Conservation (phyloP, 1,140 invertebrate species). For the Himalopsyche phryganea region DNA sequence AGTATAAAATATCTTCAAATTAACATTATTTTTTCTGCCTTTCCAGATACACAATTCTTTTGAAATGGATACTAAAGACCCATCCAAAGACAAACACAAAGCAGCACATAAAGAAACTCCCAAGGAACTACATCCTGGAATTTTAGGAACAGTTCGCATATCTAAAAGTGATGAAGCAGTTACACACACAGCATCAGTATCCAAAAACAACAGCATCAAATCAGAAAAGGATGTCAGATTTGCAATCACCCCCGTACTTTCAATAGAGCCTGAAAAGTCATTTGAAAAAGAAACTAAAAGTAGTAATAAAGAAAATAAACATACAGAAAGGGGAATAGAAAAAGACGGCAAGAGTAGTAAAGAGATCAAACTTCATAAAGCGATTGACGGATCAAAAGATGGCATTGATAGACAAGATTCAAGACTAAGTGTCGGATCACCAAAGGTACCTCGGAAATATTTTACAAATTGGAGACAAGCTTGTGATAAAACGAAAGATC, state of each 20-base stretch:
- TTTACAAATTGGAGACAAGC: conserved; percentile 66
- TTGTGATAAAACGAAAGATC: conserved; percentile 66
- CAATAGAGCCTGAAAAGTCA: conserved; percentile 22
- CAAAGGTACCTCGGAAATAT: conserved; percentile 63
- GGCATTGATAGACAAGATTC: conserved; percentile 27
- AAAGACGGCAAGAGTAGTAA: not conserved
- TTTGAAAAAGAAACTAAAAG: conserved; percentile 17
- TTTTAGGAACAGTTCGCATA: conserved; percentile 17
- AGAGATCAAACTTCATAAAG: not conserved
- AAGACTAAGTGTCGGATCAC: conserved; percentile 40
- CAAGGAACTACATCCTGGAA: conserved; percentile 36
- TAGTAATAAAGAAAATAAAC: conserved; percentile 2
- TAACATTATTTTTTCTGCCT: no score
- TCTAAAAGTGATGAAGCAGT: conserved; percentile 32
- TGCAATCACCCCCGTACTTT: conserved; percentile 1
- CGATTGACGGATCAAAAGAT: conserved; percentile 10
- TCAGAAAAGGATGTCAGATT: conserved; percentile 39
- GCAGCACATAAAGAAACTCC: conserved; percentile 37
- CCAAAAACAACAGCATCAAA: conserved; percentile 37
- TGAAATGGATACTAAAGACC: conserved; percentile 23
- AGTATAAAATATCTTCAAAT: no score
- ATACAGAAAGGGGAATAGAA: conserved; percentile 6
- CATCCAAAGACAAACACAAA: conserved; percentile 19
- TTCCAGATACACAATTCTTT: not conserved
- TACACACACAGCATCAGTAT: conserved; percentile 6